phyloP scores from a whole-genome alignment of 1,140 invertebrate species.

The Micrasema minimum region DNA sequence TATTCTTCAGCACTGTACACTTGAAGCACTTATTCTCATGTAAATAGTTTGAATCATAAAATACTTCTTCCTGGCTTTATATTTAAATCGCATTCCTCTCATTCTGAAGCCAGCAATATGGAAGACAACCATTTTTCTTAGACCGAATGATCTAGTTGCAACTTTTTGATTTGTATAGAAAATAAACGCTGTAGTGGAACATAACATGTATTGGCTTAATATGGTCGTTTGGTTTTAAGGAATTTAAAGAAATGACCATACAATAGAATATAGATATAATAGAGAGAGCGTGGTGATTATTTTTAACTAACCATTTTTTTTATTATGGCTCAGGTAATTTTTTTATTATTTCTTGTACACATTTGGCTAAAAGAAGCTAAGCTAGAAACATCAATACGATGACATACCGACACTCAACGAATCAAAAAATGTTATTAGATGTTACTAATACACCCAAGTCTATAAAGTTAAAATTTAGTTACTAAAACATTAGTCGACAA shows the following conservation, averaged over 20 bases:
- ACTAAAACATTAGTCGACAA: too few species aligned
- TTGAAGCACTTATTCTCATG: constrained; percentile 10
- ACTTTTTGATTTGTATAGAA: background rate
- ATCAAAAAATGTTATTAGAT: too few species aligned
- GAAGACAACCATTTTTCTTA: background rate
- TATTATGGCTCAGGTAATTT: too few species aligned
- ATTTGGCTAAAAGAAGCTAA: too few species aligned
- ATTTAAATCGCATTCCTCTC: background rate
- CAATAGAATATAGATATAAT: constrained; percentile 1
- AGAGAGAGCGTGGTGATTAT: background rate
- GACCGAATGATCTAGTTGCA: constrained; percentile 19
- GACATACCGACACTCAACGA: too few species aligned
- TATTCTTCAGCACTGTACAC: constrained; percentile 11
- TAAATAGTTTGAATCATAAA: too few species aligned
- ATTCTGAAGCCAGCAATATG: background rate
- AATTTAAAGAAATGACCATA: constrained; percentile 31
- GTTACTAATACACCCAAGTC: too few species aligned
- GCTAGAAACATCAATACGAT: too few species aligned
- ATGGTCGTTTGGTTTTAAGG: constrained; percentile 18
- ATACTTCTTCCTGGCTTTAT: background rate
- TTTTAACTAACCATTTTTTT: constrained; percentile 23
- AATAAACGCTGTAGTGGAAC: background rate
- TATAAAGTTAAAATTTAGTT: too few species aligned
- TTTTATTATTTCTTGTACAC: too few species aligned
- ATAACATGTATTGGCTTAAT: constrained; percentile 23